Evolutionary conservation across 2,113 vertebrate genomes (phyloP).

Genomic region (Poicephalus gulielmi): DNA sequence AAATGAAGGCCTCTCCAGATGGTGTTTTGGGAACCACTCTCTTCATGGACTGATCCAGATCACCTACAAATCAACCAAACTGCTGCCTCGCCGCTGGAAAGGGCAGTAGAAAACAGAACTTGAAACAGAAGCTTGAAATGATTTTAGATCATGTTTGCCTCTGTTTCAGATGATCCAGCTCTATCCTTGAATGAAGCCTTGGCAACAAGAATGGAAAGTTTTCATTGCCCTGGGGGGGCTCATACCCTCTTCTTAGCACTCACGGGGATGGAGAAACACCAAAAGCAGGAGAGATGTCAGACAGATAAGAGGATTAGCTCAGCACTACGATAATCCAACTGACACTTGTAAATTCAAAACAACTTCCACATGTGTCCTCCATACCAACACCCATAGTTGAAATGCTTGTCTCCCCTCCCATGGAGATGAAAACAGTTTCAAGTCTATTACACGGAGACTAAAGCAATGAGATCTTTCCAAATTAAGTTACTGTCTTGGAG

Average conservation of each 20-base stretch:
- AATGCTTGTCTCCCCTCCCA: not conserved
- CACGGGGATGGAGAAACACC: conserved; percentile 26
- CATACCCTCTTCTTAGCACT: not conserved
- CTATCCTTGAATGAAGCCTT: conserved; percentile 48
- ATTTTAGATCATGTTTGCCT: conserved; percentile 60
- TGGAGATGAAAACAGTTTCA: not conserved
- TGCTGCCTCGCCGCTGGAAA: conserved; percentile 5
- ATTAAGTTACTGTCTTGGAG: not conserved
- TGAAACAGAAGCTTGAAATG: conserved; percentile 24
- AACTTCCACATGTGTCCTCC: conserved; percentile 7
- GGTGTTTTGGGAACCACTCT: not conserved
- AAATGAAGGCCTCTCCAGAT: not conserved
- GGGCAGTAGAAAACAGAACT: conserved; percentile 43
- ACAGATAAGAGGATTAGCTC: conserved; percentile 29
- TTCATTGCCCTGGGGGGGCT: conserved; percentile 32
- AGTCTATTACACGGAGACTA: not conserved
- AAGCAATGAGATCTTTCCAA: not conserved
- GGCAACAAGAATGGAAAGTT: conserved; percentile 74
- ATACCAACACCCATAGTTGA: conserved; percentile 1
- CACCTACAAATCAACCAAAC: not conserved
- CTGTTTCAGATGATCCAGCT: conserved; percentile 58
- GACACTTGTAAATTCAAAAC: conserved; percentile 45
- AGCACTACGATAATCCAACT: conserved; percentile 28
- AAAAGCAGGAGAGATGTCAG: conserved; percentile 41
- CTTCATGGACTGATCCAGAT: not conserved